Evolutionary conservation across 1,140 invertebrate species (phyloP), one percentile per base, ranked within the genome.

Genomic region (Drosophila orena): DNA sequence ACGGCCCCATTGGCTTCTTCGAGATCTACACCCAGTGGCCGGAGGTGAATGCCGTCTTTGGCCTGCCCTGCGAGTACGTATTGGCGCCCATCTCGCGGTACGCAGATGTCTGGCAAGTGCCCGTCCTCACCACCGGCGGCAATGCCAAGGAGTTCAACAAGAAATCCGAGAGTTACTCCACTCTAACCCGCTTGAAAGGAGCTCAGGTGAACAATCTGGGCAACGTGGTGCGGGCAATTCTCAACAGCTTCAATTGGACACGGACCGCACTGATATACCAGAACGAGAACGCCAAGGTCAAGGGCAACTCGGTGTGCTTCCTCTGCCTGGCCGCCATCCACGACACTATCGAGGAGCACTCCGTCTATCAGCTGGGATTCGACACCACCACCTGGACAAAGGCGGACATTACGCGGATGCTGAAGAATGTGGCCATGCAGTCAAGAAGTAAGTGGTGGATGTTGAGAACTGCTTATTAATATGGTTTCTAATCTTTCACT

Each of bases 41-140:
- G 4, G 77, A 92, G 70, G 81, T 94, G 94, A 96, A 98, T 93
- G 97, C 96, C 1, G 97, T 98, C 88, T 94, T 98, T 78, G 98
- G 98, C 0, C 96, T 98, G 1, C 95, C 97, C 2, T 98, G 97
- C 92, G 97, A 98, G 78, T 98, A 98, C 92, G 97, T 97, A 4
- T 94, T 98, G 54, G 97, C 97, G 1, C 97, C 97, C 1, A 97
- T 99, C 1, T 96, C 97, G 1, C 93, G 97, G 12, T 98, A 98
- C 88, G 95, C 97, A 1, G 95, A 96, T 5, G 94, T 95, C n/a
- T 99, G 98, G 98, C 93, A 95, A 2, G 96, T 98, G 17, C 97
- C 98, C 0, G 95, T 98, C 1, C 91, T 99, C 6, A 98, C 97
- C 2, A 95, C 97, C 0, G 97, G 96, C 0, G 97, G 95, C 0